A percentile compares a stretch with the other conserved stretches of the same genome.
phyloP scores from a whole-genome alignment of 2,113 vertebrate genomes.

The Scomber japonicus region DNA sequence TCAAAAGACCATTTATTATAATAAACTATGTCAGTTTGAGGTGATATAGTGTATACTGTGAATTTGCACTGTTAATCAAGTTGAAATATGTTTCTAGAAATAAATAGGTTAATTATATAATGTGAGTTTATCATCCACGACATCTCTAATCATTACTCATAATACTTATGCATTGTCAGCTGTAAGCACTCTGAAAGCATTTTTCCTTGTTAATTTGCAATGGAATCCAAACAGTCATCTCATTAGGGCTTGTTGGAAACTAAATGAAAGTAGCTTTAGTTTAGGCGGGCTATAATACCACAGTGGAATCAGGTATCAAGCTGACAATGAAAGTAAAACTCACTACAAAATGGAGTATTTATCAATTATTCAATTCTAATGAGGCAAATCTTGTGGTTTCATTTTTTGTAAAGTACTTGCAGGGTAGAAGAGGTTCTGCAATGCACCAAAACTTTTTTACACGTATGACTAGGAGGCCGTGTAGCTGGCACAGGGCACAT shows the following conservation, averaged over 20 bases:
- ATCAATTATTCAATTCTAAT: not conserved
- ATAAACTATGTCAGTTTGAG: too few relatives aligned
- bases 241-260: too few relatives aligned
- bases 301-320: too few relatives aligned
- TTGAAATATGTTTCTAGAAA: not conserved
- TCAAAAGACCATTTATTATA: too few relatives aligned
- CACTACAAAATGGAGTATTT: not conserved
- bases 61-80: not conserved
- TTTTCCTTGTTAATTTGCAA: too few relatives aligned
- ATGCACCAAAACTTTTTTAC: constrained; percentile 18
- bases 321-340: not conserved
- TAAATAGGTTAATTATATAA: not conserved
- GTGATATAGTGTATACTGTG: not conserved
- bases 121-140: not conserved
- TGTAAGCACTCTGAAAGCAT: too few relatives aligned
- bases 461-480: not conserved
- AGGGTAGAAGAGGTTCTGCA: constrained; percentile 4
- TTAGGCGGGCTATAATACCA: too few relatives aligned
- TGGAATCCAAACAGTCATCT: too few relatives aligned
- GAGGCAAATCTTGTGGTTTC: not conserved
- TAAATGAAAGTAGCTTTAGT: too few relatives aligned
- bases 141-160: too few relatives aligned
- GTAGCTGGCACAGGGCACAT: not conserved
- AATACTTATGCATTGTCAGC: too few relatives aligned
- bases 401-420: not conserved